Base-by-base conservation (phyloP, 2,797 vertebrate genomes). In the Luscinia luscinia region DNA sequence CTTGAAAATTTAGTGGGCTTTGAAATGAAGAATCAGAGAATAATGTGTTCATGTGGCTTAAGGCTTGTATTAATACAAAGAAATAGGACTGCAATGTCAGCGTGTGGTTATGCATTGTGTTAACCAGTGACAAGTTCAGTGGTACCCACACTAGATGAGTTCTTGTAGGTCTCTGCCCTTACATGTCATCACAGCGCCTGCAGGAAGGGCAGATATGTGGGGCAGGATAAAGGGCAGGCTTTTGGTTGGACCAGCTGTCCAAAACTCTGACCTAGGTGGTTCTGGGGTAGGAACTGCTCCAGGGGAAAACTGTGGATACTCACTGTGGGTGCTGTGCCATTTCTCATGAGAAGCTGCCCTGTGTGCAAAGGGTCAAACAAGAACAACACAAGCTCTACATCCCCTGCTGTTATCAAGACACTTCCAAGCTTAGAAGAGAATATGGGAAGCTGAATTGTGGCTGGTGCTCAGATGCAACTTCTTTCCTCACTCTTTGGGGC, bases 381-480 rank as follows among this genome's bases (percentile, higher is more conserved):
- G 21, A 12, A 45, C 0, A 0, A 52, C 17, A 27, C 3, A 30
- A 68, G 23, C 28, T 49, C 11, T 12, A n/a, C 1, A 11, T 64
- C 7, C 54, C 32, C 18, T 57, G 59, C 28, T 64, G 15, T 11
- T 14, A 1, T 32, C 45, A 54, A 70, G 36, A 54, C 14, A 9
- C 14, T 49, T 70, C 17, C 32, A 15, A 0, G 1, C 22, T 52
- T 45, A 48, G 30, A 70, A 84, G 20, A 9, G 11, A 14, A 34
- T 26, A 28, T 2, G 4, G 59, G 41, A 28, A 80, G 9, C 11
- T 30, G 23, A 78, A 70, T 1, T 20, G 36, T 81, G 52, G 11
- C n/a, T 67, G 20, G 13, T 63, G 48, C 62, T 63, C 62, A 23
- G 40, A 40, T 63, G 20, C 8, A 34, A 34, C 34, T 34, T 34